Conservation (phyloP, 2,797 vertebrate genomes). For the Crocodylus rhombifer region DNA sequence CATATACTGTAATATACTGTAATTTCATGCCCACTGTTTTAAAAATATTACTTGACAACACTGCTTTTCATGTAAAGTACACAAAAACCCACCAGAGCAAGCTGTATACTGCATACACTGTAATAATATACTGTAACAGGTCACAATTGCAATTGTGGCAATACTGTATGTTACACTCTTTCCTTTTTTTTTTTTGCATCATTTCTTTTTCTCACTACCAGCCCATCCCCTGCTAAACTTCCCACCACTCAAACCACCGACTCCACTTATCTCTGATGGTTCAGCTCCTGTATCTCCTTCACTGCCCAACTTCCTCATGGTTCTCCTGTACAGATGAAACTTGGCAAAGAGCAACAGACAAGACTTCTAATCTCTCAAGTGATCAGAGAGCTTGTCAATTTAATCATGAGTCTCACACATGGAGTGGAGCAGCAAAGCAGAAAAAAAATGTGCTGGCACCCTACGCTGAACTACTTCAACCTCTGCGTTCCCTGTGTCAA, state of each 20-base stretch:
- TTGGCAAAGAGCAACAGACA: not conserved
- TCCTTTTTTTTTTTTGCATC: not conserved
- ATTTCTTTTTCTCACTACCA: not conserved
- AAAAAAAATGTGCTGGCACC: not conserved
- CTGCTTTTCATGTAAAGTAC: too few species aligned
- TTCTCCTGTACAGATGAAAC: not conserved
- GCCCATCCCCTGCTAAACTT: not conserved
- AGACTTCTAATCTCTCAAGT: not conserved
- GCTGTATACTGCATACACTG: not conserved
- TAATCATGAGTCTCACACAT: not conserved
- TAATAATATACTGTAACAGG: not conserved
- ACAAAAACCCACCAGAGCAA: too few species aligned
- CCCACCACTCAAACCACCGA: not conserved
- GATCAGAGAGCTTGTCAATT: not conserved
- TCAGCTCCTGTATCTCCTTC: not conserved
- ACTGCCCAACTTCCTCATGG: not conserved
- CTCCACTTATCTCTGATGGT: not conserved
- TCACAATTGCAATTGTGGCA: not conserved
- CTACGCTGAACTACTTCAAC: not conserved
- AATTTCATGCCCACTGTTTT: too few species aligned
- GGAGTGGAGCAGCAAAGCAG: not conserved
- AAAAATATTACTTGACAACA: too few species aligned
- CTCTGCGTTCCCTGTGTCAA: not conserved
- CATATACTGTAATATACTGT: too few species aligned
- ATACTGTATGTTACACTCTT: not conserved